Base-by-base conservation (phyloP, 1,140 invertebrate genomes). In the Hycleus cichorii region DNA sequence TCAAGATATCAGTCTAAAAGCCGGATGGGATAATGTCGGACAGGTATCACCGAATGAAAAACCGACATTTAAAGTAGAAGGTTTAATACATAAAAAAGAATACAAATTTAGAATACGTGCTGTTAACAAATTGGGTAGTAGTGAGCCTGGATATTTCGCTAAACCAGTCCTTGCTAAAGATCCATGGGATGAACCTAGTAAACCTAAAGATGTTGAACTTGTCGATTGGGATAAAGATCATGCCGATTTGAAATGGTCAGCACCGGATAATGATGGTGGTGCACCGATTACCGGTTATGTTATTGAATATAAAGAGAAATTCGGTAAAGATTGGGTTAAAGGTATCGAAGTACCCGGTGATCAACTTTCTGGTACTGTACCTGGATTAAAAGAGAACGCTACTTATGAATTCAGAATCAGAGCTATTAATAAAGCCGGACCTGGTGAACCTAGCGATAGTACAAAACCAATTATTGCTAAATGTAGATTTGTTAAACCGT, bases 181-280 rank as follows among this genome's bases (percentile, higher is more conserved):
- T 87, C 95, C 95, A 64, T 98, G 93, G 91, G 93, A 97, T 77
- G 93, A 95, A 76, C 93, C 95, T 47, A 88, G 91, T 24, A 95
- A 96, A 69, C 95, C 95, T 8, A 87, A 86, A 51, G 83, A 86
- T 68, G 89, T 94, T 49, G 89, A 96, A 72, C 83, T 95, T n/a
- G 83, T 83, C 10, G 95, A 98, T 69, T 98, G 95, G 95, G 93
- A 96, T 72, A 93, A 90, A 65, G 92, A 96, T 70, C 92, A 95
- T 72, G 93, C 93, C 39, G 93, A 96, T 74, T 77, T 97, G 4
- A 92, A 89, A 75, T 96, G 93, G 89, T 81, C 85, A 2, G 89
- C 89, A 70, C 94, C 94, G 18, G 91, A 92, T 54, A 89, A 77
- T 58, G 93, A 97, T 74, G 94, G 94, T 57, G 93, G 93, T 60